Percentiles rank a stretch among this genome's conserved stretches.
Evolutionary conservation across 1,140 invertebrate genomes (phyloP).

Genomic region (Meloidogyne floridensis): DNA sequence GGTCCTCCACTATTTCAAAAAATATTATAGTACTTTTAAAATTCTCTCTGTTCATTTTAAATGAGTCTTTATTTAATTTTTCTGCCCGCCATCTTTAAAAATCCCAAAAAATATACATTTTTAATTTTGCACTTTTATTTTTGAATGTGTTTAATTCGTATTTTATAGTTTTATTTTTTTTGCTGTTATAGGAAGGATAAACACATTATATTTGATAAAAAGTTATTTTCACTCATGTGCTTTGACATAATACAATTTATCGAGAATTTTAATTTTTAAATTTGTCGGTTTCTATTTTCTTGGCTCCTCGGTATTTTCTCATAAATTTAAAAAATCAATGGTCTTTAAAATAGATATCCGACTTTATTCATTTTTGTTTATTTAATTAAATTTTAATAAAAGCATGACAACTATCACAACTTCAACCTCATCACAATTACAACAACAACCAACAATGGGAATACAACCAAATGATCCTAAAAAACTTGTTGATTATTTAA

Average conservation of each 20-base stretch:
- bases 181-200: not conserved
- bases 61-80: not conserved
- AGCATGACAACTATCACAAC: not conserved
- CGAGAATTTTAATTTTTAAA: not conserved
- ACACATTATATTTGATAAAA: not conserved
- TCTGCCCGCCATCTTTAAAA: not conserved
- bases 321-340: too few relatives aligned
- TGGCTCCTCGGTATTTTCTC: not conserved
- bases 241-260: not conserved
- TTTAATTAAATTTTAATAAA: conserved; percentile 5
- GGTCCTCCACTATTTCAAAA: not conserved
- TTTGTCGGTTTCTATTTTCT: too few relatives aligned
- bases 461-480: conserved; percentile 42
- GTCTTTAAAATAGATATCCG: too few relatives aligned
- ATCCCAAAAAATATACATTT: not conserved
- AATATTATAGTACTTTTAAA: not conserved
- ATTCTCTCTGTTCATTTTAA: not conserved
- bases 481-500: conserved; percentile 70
- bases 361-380: not conserved
- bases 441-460: conserved; percentile 11
- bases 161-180: not conserved
- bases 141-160: not conserved
- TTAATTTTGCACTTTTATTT: not conserved
- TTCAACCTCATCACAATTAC: conserved; percentile 11
- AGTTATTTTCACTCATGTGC: not conserved